These are phyloP conservation scores for Enteromius anoplus DNA, from an alignment of 2,797 vertebrate species.

Conservation along the genomic window DNA sequence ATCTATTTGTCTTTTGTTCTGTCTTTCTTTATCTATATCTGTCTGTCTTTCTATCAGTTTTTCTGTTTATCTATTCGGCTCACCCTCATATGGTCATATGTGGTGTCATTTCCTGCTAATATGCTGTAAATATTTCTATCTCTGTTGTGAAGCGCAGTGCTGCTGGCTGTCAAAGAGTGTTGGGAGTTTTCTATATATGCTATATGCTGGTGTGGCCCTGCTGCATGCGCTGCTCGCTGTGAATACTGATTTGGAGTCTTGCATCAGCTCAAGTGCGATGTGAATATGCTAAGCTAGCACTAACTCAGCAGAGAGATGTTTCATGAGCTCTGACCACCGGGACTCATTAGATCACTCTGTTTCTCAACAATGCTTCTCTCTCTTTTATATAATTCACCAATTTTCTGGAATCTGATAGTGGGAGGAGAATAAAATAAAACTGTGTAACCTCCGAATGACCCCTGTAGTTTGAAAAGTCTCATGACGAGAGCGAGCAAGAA, in stretches of 20 bases:
- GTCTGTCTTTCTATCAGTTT: neutral
- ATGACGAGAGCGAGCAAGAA: neutral
- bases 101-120: neutral
- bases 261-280: slow-evolving; percentile 18
- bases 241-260: slow-evolving; percentile 41
- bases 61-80: neutral
- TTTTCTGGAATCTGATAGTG: neutral
- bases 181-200: neutral
- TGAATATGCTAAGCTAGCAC: slow-evolving; percentile 25
- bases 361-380: neutral
- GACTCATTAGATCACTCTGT: slow-evolving; percentile 19
- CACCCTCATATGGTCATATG: neutral
- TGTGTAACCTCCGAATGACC: neutral
- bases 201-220: neutral
- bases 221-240: slow-evolving; percentile 12
- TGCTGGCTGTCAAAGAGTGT: neutral
- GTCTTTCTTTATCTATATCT: neutral
- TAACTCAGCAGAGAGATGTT: slow-evolving; percentile 24
- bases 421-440: slow-evolving; percentile 2
- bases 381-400: neutral
- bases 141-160: neutral
- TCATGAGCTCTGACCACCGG: neutral
- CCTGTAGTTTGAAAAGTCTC: slow-evolving; percentile 28
- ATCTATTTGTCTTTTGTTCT: neutral
- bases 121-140: neutral